Base-by-base conservation (phyloP, 2,797 vertebrate species). In the Phrynocephalus vlangalii region DNA sequence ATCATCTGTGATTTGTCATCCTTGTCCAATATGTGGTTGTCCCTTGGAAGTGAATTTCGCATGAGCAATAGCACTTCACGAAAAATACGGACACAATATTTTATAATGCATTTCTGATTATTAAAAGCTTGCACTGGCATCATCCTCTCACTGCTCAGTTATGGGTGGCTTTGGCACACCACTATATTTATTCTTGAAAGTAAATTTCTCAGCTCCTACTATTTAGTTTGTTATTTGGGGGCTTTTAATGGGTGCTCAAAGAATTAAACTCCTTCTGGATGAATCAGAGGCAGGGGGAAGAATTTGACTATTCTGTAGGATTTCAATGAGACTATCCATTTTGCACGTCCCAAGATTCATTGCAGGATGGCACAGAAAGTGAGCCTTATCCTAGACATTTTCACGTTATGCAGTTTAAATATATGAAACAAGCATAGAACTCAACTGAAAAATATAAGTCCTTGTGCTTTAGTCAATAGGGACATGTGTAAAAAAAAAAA, bases 31-130 rank as follows among this genome's bases (percentile, higher is more conserved):
- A 67, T 50, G 44, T 15, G 11, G 6, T 56, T 44, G 60, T 81
- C 60, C 83, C 33, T 60, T 60, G 87, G 30, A 33, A 80, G 68
- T 72, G 79, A 56, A 76, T 85, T 88, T 88, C 48, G 16, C n/a
- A 68, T 20, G 71, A 73, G n/a, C 16, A 85, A 85, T 88, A 75
- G 50, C 60, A 83, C 20, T 5, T 52, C 48, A 83, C 26, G 26
- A 52, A 79, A 56, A n/a, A 52, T 79, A 79, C 18, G 48, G 15
- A 18, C 44, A 63, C 30, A 30, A 63, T 79, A 30, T 22, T 56
- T 79, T 33, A 60, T 22, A 79, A 79, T 79, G 60, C 16, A 60
- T 79, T 63, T 63, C n/a, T 30, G 78, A 33, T 63, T 79, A 33
- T 63, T 20, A 63, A 60, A 79, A 22, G 7, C 18, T 44, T 3